A percentile compares a stretch with the other conserved stretches of the same genome.
Conservation (phyloP, 1,140 invertebrate species). For the Cotesia vestalis region DNA sequence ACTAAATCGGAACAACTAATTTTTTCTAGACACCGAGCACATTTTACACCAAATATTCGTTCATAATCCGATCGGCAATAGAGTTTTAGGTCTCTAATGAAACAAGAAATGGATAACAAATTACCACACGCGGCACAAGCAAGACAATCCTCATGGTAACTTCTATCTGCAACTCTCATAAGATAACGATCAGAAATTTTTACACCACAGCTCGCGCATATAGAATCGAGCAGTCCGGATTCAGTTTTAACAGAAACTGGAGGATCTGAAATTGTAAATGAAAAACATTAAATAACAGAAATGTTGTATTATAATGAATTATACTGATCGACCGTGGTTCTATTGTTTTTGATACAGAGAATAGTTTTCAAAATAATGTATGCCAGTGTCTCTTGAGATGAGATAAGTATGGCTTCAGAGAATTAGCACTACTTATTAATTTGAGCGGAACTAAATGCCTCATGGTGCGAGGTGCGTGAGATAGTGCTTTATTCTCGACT, state of each 20-base stretch:
- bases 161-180: constrained; percentile 88
- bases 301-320: too few relatives aligned
- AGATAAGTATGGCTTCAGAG: too few relatives aligned
- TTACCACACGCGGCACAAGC: constrained; percentile 89
- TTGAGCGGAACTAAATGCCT: too few relatives aligned
- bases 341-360: too few relatives aligned
- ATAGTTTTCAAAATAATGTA: too few relatives aligned
- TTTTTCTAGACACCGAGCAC: constrained; percentile 87
- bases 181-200: constrained; percentile 93
- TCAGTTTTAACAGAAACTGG: constrained; percentile 61
- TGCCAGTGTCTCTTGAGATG: too few relatives aligned
- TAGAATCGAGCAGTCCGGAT: constrained; percentile 61
- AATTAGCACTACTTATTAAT: too few relatives aligned
- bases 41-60: constrained; percentile 93
- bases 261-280: constrained; percentile 49
- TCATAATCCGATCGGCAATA: constrained; percentile 96
- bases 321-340: too few relatives aligned
- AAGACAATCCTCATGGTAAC: constrained; percentile 94
- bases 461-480: too few relatives aligned
- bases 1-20: constrained; percentile 92
- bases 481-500: too few relatives aligned
- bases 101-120: constrained; percentile 87
- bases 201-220: constrained; percentile 90
- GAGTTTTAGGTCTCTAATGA: constrained; percentile 89
- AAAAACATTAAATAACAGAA: too few relatives aligned